Percentiles rank a stretch among this genome's conserved stretches.
These are phyloP conservation scores for Drosophila varians DNA, from an alignment of 1,140 invertebrate genomes.

Conservation along the genomic window DNA sequence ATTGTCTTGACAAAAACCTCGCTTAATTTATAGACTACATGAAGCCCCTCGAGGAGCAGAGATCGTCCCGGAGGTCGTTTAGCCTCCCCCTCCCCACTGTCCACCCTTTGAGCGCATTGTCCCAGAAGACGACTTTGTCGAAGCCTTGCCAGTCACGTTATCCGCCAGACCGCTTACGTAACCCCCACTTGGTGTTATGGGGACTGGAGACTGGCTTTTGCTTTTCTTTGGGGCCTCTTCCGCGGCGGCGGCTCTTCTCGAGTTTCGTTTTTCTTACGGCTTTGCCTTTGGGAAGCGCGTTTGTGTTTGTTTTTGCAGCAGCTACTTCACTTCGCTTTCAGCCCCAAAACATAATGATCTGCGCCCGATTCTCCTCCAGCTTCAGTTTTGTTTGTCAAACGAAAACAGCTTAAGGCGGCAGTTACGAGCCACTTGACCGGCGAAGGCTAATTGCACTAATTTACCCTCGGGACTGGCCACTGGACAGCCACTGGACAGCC, in stretches of 20 bases:
- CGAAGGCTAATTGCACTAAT: conserved; percentile 35
- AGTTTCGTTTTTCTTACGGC: conserved; percentile 51
- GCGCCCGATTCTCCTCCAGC: conserved; percentile 26
- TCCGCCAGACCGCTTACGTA: conserved; percentile 45
- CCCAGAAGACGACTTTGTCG: conserved; percentile 21
- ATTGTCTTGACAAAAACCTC: conserved; percentile 53
- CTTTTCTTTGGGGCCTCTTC: conserved; percentile 27
- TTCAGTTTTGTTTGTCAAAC: conserved; percentile 49
- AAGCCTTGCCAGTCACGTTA: conserved; percentile 76
- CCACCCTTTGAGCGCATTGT: conserved; percentile 4
- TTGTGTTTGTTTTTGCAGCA: conserved; percentile 29
- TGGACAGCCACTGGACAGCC: background rate
- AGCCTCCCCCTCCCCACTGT: background rate
- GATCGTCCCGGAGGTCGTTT: conserved; percentile 22
- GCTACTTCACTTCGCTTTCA: conserved; percentile 51
- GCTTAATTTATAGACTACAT: conserved; percentile 63
- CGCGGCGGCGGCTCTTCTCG: conserved; percentile 35
- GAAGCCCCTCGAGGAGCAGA: conserved; percentile 16
- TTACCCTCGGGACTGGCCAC: background rate
- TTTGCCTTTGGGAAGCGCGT: conserved; percentile 51
- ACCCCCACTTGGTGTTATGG: conserved; percentile 28
- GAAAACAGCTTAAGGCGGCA: conserved; percentile 38
- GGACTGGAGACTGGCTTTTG: background rate
- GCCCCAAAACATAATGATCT: conserved; percentile 32
- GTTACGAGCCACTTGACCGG: conserved; percentile 20